Evolutionary conservation across 2,888 invertebrate species (phyloP).

Genomic region (Stegana nigrithorax): DNA sequence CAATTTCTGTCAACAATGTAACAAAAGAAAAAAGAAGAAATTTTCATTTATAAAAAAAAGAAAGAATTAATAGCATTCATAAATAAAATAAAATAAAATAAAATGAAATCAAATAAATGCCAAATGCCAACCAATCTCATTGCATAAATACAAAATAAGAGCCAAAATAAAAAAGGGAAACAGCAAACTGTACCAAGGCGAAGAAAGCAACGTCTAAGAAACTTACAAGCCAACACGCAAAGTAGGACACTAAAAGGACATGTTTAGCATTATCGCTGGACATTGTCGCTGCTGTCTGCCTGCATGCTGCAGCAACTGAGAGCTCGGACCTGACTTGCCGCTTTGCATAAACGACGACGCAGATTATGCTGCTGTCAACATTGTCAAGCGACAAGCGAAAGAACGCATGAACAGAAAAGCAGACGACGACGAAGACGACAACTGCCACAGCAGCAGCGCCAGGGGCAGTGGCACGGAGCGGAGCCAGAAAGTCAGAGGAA

Average conservation of each 20-base stretch:
- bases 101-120: conserved; percentile 9
- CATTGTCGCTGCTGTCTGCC: neutral
- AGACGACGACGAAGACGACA: neutral
- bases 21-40: neutral
- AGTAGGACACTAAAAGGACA: conserved; percentile 13
- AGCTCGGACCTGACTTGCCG: neutral
- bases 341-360: conserved; percentile 7
- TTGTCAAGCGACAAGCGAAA: conserved; percentile 5
- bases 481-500: too few relatives aligned
- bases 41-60: neutral
- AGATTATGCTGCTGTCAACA: conserved; percentile 18
- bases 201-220: neutral
- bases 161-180: too few relatives aligned
- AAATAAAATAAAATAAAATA: neutral
- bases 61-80: too few relatives aligned
- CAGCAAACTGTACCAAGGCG: neutral
- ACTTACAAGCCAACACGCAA: too few relatives aligned
- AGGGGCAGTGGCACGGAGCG: too few relatives aligned
- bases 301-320: too few relatives aligned
- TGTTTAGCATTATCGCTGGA: conserved; percentile 11
- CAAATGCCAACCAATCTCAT: conserved; percentile 7
- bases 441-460: neutral
- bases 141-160: neutral
- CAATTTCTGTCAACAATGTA: neutral
- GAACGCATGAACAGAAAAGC: neutral